Evolutionary conservation across 1,140 invertebrate species (phyloP), one percentile per base, ranked within the genome.

Genomic region (Stratiolaelaps scimitus): DNA sequence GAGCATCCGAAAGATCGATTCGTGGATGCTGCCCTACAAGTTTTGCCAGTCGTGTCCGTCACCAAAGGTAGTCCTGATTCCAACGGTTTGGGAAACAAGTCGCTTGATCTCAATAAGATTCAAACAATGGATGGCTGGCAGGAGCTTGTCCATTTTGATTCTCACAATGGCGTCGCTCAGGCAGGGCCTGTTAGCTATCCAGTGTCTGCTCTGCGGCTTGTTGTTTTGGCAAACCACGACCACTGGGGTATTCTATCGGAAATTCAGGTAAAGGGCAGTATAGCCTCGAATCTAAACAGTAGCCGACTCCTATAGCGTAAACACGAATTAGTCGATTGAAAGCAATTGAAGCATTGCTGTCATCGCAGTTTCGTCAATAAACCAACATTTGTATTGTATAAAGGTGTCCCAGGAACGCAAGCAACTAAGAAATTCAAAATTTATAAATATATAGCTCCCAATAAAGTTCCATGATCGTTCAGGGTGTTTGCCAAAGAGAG

Each of bases 161-260:
- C 34, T 15, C 28, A 72, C 40, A 67, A 23, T 43, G 0, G 15
- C 44, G 15, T 34, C 43, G 34, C 47, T 64, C n/a, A 66, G 47
- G 46, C 34, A 17, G 45, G 29, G 15, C 44, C 46, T 23, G 26
- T 34, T 4, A 19, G 19, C 56, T 67, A 29, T 66, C 81, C 81
- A 68, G 78, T 93, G 64, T 76, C 80, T 53, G 79, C 82, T 64
- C 74, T 92, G 68, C 81, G 88, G 56, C 77, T 94, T 26, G 82
- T 81, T 65, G 83, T 92, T 40, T 84, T 87, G 68, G 82, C 80
- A 69, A 83, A 89, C 71, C 90, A 86, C 75, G 84, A 86, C 67
- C 88, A 88, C 74, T 93, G 89, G 89, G 87, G 85, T 0, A 87
- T 94, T 70, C 78, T 94, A 19, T 92, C 86, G 73, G 90, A 94